phyloP scores from a whole-genome alignment of 2,888 invertebrate species.

The Ischnura elegans region DNA sequence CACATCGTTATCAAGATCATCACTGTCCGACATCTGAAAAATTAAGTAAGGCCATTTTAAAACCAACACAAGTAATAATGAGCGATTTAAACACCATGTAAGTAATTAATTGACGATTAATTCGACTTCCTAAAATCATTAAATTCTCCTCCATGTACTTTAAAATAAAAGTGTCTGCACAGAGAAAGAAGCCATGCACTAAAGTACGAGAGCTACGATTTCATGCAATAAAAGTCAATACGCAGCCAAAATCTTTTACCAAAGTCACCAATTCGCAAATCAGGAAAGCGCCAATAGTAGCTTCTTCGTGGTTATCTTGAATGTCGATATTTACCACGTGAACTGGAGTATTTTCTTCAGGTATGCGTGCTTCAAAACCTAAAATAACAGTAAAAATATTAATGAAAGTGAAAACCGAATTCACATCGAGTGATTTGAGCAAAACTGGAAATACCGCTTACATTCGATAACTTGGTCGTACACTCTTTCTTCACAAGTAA shows the following conservation, averaged over 20 bases:
- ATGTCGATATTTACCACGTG: constrained; percentile 99
- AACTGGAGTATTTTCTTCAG: constrained; percentile 91
- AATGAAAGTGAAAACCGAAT: neutral
- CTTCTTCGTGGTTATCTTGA: constrained; percentile 99
- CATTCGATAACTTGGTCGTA: constrained; percentile 98
- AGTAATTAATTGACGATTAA: neutral
- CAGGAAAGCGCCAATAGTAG: constrained; percentile 98
- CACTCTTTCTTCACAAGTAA: constrained; percentile 98
- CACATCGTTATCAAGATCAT: constrained; percentile 98
- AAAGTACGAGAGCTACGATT: no score
- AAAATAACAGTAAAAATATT: constrained; percentile 25
- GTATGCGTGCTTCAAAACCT: constrained; percentile 86
- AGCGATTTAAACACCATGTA: no score
- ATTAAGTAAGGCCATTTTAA: constrained; percentile 68
- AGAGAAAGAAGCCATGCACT: neutral
- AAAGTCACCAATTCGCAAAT: constrained; percentile 97
- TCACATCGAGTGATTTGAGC: neutral
- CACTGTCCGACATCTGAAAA: constrained; percentile 89
- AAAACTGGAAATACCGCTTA: constrained; percentile 76
- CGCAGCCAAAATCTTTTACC: constrained; percentile 79
- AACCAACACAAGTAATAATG: neutral
- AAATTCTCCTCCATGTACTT: no score
- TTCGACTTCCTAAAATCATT: neutral
- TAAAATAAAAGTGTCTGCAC: no score
- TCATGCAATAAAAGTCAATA: constrained; percentile 43